These are phyloP conservation scores for Mycetomoellerius zeteki DNA, from an alignment of 1,140 invertebrate species.

Conservation along the genomic window DNA sequence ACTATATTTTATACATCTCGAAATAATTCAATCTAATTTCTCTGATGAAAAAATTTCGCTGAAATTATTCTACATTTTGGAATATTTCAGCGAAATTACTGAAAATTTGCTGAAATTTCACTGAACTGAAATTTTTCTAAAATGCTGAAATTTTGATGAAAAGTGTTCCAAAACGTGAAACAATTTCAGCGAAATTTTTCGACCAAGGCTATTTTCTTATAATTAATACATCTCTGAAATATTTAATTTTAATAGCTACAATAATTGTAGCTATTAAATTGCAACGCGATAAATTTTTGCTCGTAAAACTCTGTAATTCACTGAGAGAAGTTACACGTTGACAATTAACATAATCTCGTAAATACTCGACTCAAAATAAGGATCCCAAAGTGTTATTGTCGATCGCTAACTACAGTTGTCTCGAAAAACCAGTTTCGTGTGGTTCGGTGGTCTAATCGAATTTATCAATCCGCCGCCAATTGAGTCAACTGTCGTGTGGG, in stretches of 20 bases:
- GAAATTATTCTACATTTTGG: no score
- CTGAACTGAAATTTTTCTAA: no score
- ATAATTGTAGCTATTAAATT: neutral
- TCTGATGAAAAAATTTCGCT: no score
- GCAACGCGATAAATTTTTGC: neutral
- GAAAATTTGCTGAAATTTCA: no score
- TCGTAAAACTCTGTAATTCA: neutral
- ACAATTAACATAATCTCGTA: constrained; percentile 13
- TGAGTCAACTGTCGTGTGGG: constrained; percentile 65
- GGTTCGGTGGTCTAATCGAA: constrained; percentile 54
- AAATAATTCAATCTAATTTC: neutral
- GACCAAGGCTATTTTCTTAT: neutral
- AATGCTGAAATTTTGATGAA: no score
- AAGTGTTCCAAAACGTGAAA: no score
- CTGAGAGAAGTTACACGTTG: neutral
- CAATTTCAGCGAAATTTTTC: no score
- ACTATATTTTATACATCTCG: neutral
- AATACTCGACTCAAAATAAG: neutral
- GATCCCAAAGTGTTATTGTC: neutral
- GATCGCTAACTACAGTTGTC: neutral
- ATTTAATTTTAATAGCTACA: no score
- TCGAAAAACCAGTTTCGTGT: constrained; percentile 53
- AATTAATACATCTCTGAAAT: neutral
- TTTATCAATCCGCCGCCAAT: constrained; percentile 66
- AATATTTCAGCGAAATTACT: no score